A percentile compares a stretch with the other conserved stretches of the same genome.
Conservation (phyloP, 2,797 vertebrate genomes). For the Myiotriccus ornatus region DNA sequence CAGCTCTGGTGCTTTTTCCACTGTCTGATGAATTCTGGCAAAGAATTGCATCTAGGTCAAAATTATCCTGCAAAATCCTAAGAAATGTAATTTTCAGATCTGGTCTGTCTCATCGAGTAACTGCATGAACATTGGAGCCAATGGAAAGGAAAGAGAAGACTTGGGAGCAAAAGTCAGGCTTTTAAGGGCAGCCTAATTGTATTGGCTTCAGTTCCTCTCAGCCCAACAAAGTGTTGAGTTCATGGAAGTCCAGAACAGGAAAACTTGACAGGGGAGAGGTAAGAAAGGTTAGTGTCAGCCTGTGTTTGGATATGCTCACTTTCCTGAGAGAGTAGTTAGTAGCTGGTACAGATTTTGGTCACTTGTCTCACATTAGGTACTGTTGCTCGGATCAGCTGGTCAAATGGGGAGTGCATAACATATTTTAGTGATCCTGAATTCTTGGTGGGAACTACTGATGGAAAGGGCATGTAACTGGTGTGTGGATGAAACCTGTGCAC, state of each 20-base stretch:
- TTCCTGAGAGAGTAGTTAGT: neutral
- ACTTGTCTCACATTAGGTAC: neutral
- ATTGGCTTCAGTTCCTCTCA: neutral
- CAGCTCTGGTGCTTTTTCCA: neutral
- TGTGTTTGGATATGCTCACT: neutral
- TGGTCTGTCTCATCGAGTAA: neutral
- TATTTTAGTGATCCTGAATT: neutral
- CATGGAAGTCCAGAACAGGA: neutral
- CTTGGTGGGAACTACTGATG: neutral
- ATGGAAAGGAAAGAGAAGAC: neutral
- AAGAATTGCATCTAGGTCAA: neutral
- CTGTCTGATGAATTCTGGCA: neutral
- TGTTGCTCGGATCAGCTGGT: neutral
- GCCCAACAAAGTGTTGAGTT: neutral
- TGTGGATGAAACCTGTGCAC: neutral
- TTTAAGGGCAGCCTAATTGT: neutral
- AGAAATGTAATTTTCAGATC: neutral
- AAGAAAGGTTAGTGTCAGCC: neutral
- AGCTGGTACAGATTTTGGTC: neutral
- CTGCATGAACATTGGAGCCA: neutral
- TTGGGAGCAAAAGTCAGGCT: neutral
- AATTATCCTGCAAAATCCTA: neutral
- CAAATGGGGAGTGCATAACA: accelerated
- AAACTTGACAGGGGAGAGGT: neutral
- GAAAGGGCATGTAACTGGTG: neutral